Evolutionary conservation across 2,888 invertebrate genomes (phyloP).

Genomic region (Chironomus riparius): DNA sequence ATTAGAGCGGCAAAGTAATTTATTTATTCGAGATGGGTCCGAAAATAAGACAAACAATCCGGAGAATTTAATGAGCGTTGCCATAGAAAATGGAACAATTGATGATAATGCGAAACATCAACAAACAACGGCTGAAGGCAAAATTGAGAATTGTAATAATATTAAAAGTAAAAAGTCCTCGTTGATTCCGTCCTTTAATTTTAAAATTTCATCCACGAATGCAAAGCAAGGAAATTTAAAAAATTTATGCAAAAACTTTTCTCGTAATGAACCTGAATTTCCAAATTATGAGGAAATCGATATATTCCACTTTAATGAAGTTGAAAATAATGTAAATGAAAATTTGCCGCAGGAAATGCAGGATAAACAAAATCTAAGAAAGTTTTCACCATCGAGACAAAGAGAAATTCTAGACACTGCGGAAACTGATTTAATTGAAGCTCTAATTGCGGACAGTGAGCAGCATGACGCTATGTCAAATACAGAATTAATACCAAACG

Average conservation of each 20-base stretch:
- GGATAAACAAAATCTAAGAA: background rate
- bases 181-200: conserved; percentile 3
- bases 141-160: background rate
- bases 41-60: background rate
- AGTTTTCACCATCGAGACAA: background rate
- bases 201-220: conserved; percentile 3
- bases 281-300: conserved; percentile 18
- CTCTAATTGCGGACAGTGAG: conserved; percentile 25
- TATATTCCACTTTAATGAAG: background rate
- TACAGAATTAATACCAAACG: conserved; percentile 31
- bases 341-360: background rate
- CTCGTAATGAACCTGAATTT: background rate
- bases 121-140: background rate
- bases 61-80: background rate
- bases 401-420: no score
- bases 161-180: background rate
- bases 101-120: background rate
- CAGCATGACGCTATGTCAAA: conserved; percentile 29
- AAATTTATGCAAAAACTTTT: no score
- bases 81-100: background rate
- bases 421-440: no score
- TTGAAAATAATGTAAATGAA: background rate
- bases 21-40: conserved; percentile 18
- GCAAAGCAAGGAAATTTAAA: no score
- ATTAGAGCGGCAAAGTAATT: conserved; percentile 21